phyloP scores from a whole-genome alignment of 2,113 vertebrate genomes.

The Antennarius striatus region DNA sequence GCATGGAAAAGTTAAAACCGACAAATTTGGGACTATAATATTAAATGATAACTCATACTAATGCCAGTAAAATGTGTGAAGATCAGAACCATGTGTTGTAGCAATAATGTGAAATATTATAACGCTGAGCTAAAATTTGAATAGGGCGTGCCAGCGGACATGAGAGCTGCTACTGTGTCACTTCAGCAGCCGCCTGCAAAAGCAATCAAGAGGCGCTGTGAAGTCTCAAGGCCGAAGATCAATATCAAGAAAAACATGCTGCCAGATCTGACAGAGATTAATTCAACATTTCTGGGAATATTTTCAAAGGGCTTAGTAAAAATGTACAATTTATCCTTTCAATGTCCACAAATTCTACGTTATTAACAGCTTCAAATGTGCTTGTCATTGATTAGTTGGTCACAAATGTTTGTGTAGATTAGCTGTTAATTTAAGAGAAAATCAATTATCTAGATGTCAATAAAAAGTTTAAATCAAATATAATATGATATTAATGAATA shows the following conservation, averaged over 20 bases:
- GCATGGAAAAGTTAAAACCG: constrained; percentile 18
- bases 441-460: no score
- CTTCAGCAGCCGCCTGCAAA: not conserved
- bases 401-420: no score
- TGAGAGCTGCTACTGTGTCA: not conserved
- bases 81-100: constrained; percentile 5
- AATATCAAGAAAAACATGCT: not conserved
- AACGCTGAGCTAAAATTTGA: constrained; percentile 27
- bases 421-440: no score
- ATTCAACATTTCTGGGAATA: not conserved
- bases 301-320: no score
- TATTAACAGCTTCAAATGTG: no score
- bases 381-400: no score
- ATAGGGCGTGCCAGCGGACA: not conserved
- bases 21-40: constrained; percentile 23
- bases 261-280: not conserved
- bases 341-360: no score
- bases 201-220: not conserved
- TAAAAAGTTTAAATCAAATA: no score
- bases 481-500: no score
- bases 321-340: no score
- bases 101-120: constrained; percentile 15
- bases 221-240: no score
- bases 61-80: constrained; percentile 17
- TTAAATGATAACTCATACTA: constrained; percentile 9